Evolutionary conservation across 2,113 vertebrate species (phyloP), one percentile per base, ranked within the genome.

Genomic region (Thamnophis sirtalis): DNA sequence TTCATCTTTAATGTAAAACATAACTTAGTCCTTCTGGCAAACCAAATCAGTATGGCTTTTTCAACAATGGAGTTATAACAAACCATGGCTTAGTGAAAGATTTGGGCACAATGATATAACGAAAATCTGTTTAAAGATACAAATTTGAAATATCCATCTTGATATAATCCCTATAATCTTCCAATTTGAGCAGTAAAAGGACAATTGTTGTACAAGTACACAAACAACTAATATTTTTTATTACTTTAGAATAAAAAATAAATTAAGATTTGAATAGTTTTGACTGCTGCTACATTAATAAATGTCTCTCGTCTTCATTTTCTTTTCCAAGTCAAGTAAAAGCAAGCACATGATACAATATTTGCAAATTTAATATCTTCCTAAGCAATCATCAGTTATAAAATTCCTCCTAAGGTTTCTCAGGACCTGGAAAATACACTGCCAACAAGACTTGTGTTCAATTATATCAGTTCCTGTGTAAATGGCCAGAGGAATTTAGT

Each of bases 121-220:
- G 88, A 92, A 56, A 0, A 0, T 51, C 54, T 53, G 26, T 17
- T 90, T 89, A 28, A 11, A 93, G 92, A 92, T 19, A 93, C 84
- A n/a, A 84, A 90, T 63, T 85, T 56, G 7, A 95, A 92, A 19
- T 86, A 63, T 10, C 68, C 24, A 48, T 63, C 43, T 93, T n/a
- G 0, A 49, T 93, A 60, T 17, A 84, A 91, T 93, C 9, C 3
- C 43, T 89, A 26, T 58, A 58, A 80, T 95, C 89, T 3, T 94
- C 92, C 94, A 91, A 92, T 94, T 93, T 53, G 89, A 51, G 5
- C 26, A 58, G 10, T 33, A 92, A n/a, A 94, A 87, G 92, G 91
- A 94, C 96, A 96, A 95, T 94, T 93, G 90, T 95, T 96, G 96
- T 95, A 84, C 58, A 93, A 54, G 26, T 95, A 94, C 87, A 92